Percentiles rank a stretch among this genome's conserved stretches.
Evolutionary conservation across 1,140 invertebrate species (phyloP).

Genomic region (Euglossa dilemma): DNA sequence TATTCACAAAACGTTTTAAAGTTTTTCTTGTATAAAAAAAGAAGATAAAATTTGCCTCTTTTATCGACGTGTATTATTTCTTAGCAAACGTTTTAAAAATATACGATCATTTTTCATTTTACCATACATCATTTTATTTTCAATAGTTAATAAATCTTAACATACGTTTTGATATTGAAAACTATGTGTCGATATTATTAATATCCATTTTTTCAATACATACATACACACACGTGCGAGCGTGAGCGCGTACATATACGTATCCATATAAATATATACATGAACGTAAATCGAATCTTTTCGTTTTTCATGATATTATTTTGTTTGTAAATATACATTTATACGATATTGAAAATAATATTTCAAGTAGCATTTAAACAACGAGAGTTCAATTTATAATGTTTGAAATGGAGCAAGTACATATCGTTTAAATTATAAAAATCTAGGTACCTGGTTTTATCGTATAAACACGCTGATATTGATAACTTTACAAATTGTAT

Average conservation of each 20-base stretch:
- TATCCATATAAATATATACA: too few species aligned
- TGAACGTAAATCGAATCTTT: not conserved
- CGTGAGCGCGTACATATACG: too few species aligned
- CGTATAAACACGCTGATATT: conserved; percentile 64
- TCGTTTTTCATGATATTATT: not conserved
- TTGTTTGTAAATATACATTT: not conserved
- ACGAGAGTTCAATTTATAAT: not conserved
- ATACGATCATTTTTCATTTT: not conserved
- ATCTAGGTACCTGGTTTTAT: conserved; percentile 16
- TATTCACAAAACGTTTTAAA: not conserved
- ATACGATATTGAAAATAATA: not conserved
- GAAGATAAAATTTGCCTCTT: not conserved
- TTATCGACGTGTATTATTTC: not conserved
- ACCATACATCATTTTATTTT: not conserved
- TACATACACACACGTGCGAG: too few species aligned
- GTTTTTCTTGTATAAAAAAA: not conserved
- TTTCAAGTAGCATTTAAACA: too few species aligned
- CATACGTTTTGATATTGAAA: not conserved
- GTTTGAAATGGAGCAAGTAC: not conserved
- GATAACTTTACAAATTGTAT: conserved; percentile 60
- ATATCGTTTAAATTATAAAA: conserved; percentile 16
- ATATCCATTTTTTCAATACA: too few species aligned
- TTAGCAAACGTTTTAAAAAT: not conserved
- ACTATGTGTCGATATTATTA: not conserved
- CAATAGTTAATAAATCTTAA: not conserved